Evolutionary conservation across 2,113 vertebrate species (phyloP), one percentile per base, ranked within the genome.

Genomic region (Galeopterus variegatus): DNA sequence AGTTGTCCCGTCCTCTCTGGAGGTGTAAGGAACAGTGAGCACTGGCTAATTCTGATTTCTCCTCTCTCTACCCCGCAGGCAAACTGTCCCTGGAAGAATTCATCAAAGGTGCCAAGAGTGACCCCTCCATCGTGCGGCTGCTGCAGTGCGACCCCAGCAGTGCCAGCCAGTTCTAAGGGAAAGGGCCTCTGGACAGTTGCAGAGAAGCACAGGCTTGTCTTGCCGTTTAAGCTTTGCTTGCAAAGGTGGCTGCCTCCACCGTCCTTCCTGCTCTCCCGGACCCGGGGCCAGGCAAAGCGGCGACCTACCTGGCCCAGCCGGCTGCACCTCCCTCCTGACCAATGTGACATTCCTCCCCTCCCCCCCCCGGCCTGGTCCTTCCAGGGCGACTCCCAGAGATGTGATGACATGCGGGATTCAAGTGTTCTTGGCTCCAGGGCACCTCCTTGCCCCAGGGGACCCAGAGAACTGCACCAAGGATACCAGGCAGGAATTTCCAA

Each of bases 31-130:
- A 2, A 6, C 8, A 0, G 0, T 0, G 11, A 50, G 69, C n/a
- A 0, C 26, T 2, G 45, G 33, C 73, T 95, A 8, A 90, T n/a
- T 33, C 50, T 24, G 19, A 0, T 23, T 2, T 76, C 69, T 92
- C 73, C 58, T 0, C 0, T 72, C 28, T 62, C 64, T 2, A 0
- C 23, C 28, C 82, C 23, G 2, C 96, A 99, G 99, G 99, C 97
- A 99, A 99, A 73, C 98, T 99, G 86, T 99, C 99, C 0, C 98
- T 99, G 93, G 99, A 99, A 97, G 99, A 99, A 95, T 99, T 99
- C 97, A 99, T 99, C 97, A 99, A 99, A 99, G 99, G 99, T 98
- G 99, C 99, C 98, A 99, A 99, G 99, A 99, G 99, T 0, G 99
- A 99, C 79, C 99, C 99, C 36, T 99, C 99, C 97, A 99, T 99